Base-by-base conservation (phyloP, 2,888 invertebrate genomes). In the Dolichopus griseipennis region DNA sequence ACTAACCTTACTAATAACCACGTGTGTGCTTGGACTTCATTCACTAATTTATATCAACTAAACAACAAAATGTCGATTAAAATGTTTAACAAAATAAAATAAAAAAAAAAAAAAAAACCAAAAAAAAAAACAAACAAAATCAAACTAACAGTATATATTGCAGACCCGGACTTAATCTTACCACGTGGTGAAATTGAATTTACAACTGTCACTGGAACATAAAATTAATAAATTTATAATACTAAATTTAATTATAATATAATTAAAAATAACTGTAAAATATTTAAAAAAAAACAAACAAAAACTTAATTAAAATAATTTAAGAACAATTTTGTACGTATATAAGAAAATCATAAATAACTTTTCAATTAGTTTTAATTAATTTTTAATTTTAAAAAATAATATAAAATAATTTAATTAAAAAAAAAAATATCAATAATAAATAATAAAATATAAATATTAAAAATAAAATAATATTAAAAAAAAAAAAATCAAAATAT, bases 111-210 rank as follows among this genome's bases (percentile, higher is more conserved):
- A 63, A 63, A 63, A 18, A 18, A 63, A 63, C 15, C 8, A 22
- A 62, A 62, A 22, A 63, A 18, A 27, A 22, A 62, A 3, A 63
- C 12, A 63, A 63, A 18, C 18, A 22, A 22, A 3, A 63, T 3
- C 18, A 12, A 27, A 22, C 27, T 63, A 6, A 63, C 76, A 81
- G 81, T 82, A 73, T 82, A 81, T 77, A 80, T 81, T 82, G 77
- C 81, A 81, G 81, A 81, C 80, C 81, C 81, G 73, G 81, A 81
- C 76, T 78, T 81, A 72, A 81, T 81, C 76, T 76, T 81, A 72
- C 81, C 81, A 69, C 80, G 81, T 71, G 81, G 82, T 74, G 81
- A 81, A 75, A 77, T 82, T 75, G 82, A 82, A 77, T 82, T 81
- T 76, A 82, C 81, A 74, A 78, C 82, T 72, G 69, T 72, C 37